Evolutionary conservation across 2,113 vertebrate species (phyloP).

Genomic region (Cyrtonyx montezumae): DNA sequence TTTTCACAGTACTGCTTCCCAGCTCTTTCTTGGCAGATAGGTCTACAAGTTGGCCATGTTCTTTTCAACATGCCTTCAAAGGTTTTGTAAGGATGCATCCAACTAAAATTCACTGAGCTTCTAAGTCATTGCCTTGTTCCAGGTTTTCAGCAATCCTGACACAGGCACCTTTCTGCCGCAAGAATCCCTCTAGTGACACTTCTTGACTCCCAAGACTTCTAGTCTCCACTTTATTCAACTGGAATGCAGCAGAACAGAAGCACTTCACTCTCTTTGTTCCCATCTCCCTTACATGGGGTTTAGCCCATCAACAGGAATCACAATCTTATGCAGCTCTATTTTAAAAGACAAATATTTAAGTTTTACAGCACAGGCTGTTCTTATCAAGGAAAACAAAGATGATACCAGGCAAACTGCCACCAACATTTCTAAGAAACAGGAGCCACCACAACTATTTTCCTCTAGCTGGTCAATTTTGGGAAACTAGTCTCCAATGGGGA

Average conservation of each 20-base stretch:
- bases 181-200: neutral
- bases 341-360: conserved; percentile 35
- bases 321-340: neutral
- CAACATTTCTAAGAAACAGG: neutral
- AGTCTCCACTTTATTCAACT: neutral
- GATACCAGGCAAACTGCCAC: neutral
- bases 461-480: neutral
- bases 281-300: neutral
- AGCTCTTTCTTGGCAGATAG: neutral
- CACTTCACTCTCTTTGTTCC: neutral
- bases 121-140: neutral
- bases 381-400: neutral
- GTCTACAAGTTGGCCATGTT: neutral
- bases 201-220: neutral
- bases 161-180: neutral
- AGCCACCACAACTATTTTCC: neutral
- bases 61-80: neutral
- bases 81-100: neutral
- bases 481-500: neutral
- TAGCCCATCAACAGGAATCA: neutral
- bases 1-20: neutral
- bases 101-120: neutral
- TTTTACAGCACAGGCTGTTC: neutral
- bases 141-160: neutral
- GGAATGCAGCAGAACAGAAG: neutral